Base-by-base conservation (phyloP, 1,140 invertebrate genomes). In the Drosophila carrolli region DNA sequence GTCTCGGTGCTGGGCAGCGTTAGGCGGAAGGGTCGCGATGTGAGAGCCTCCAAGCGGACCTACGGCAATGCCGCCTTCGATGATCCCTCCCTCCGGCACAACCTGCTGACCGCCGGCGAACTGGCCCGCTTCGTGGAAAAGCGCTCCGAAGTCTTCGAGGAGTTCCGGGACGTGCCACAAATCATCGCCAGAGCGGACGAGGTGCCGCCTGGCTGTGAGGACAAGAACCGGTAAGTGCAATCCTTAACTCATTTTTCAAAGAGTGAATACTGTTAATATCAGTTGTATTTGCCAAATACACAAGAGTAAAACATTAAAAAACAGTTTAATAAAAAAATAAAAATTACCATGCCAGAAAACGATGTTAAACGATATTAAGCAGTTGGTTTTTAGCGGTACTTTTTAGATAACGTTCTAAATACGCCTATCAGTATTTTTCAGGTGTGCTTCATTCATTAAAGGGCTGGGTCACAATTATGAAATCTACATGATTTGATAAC, bases 61-160 rank as follows among this genome's bases (percentile, higher is more conserved):
- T 98, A 97, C 84, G 96, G 97, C 37, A 98, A 98, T 93, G 96
- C 96, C 14, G 97, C 96, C n/a, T 98, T 98, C 92, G 97, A 97
- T 91, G 97, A 98, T 93, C 96, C 97, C 10, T 84, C 90, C n/a
- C 56, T 92, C 46, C 57, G 90, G 1, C 91, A 92, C 51, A 92
- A 92, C 66, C 43, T 79, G 0, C 48, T 92, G 9, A 81, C 62
- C 4, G 81, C 85, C 19, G 56, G 61, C 5, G 96, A 95, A 1
- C 91, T 98, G 38, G 94, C 95, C 0, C 95, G 95, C 81, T 97
- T 97, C 82, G 94, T 95, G 10, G 93, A 94, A 61, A 95, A 97
- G 82, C 92, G 94, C n/a, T 95, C 95, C 10, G 95, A 95, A 4
- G 95, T 97, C 40, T 94, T 94, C 41, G 96, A 96, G 16, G 97